Conservation (phyloP, 2,888 invertebrate genomes). For the Parnassius glacialis region DNA sequence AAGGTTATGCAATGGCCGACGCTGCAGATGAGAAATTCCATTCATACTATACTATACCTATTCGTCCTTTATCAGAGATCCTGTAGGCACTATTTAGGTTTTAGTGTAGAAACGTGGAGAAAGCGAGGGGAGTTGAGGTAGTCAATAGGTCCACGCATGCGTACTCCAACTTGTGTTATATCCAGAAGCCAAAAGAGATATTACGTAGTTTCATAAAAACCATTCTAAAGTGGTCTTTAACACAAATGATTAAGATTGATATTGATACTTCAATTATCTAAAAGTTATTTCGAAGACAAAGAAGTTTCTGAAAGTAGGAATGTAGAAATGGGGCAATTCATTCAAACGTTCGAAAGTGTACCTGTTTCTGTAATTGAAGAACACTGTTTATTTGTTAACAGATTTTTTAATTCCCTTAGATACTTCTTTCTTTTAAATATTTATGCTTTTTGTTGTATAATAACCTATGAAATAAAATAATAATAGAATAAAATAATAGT, state of each 20-base stretch:
- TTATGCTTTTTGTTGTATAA: too few relatives aligned
- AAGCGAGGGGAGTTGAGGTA: constrained; percentile 6
- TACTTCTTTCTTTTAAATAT: too few relatives aligned
- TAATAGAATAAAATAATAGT: too few relatives aligned
- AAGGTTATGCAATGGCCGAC: background rate
- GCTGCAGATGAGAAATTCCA: constrained; percentile 11
- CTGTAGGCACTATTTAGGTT: constrained; percentile 25
- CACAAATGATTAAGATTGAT: background rate
- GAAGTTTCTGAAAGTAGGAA: constrained; percentile 1
- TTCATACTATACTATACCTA: constrained; percentile 7
- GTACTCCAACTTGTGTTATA: background rate
- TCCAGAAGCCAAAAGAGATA: constrained; percentile 8
- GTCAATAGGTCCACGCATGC: constrained; percentile 23
- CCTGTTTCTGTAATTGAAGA: background rate
- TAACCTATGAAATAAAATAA: too few relatives aligned
- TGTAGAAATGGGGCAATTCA: background rate
- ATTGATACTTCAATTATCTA: background rate
- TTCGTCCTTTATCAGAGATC: constrained; percentile 22
- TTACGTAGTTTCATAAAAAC: background rate
- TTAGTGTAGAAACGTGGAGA: constrained; percentile 15
- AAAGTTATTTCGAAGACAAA: constrained; percentile 1
- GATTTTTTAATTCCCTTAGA: too few relatives aligned
- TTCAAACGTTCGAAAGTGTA: background rate
- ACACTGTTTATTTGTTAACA: background rate
- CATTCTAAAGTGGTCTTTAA: constrained; percentile 3